phyloP scores from a whole-genome alignment of 2,888 invertebrate genomes.

The Cyclophora punctaria region DNA sequence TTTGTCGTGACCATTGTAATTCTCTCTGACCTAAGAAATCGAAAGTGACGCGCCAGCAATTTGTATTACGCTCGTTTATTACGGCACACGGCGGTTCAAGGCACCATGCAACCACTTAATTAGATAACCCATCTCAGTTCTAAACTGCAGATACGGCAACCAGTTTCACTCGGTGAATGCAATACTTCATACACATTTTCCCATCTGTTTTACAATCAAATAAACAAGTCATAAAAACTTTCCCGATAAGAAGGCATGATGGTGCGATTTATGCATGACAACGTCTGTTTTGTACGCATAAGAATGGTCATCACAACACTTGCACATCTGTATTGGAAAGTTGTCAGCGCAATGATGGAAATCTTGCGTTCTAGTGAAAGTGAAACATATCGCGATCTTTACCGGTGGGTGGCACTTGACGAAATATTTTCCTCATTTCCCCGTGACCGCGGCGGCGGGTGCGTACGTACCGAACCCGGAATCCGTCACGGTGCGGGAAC shows the following conservation, averaged over 20 bases:
- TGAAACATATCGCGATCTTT: conserved; percentile 27
- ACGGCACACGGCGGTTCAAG: conserved; percentile 14
- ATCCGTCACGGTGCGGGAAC: conserved; percentile 35
- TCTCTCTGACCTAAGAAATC: conserved; percentile 10
- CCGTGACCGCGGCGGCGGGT: conserved; percentile 10
- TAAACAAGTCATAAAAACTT: conserved; percentile 35
- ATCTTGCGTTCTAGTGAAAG: conserved; percentile 31
- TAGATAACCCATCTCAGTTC: conserved; percentile 18
- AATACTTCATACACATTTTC: conserved; percentile 10
- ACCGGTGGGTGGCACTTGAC: conserved; percentile 22
- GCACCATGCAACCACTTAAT: conserved; percentile 17
- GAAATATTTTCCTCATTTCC: conserved; percentile 47
- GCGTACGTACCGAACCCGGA: conserved; percentile 36
- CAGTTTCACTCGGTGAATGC: conserved; percentile 10
- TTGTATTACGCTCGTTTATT: conserved; percentile 13
- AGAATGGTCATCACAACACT: conserved; percentile 37
- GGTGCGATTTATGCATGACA: conserved; percentile 44
- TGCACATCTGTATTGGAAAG: conserved; percentile 64
- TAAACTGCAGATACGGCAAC: conserved; percentile 12
- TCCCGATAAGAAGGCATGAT: conserved; percentile 46
- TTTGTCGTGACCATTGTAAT: conserved; percentile 5
- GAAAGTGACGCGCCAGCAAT: conserved; percentile 25
- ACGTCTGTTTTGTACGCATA: conserved; percentile 36
- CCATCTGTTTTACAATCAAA: conserved; percentile 15
- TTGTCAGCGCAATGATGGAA: conserved; percentile 57